phyloP scores from a whole-genome alignment of 2,888 invertebrate species.

The Dasypogon diadema region DNA sequence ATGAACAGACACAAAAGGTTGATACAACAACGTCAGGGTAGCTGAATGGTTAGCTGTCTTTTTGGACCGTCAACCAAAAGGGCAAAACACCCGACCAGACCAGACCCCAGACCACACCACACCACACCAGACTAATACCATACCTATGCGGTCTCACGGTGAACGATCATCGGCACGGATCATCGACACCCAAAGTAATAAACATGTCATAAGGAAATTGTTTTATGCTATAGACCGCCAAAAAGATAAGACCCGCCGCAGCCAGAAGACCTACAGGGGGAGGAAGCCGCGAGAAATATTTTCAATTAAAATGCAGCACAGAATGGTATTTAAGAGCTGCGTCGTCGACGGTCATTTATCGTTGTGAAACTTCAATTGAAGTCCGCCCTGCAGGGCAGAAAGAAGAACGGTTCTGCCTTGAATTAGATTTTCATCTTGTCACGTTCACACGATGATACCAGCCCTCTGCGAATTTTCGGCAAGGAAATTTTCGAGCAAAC shows the following conservation, averaged over 20 bases:
- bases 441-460: not conserved
- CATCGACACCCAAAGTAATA: constrained; percentile 34
- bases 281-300: constrained; percentile 33
- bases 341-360: constrained; percentile 39
- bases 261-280: not conserved
- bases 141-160: constrained; percentile 2
- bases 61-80: not conserved
- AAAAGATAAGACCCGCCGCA: constrained; percentile 39
- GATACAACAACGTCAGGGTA: not conserved
- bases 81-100: too few relatives aligned
- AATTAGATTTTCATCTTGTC: constrained; percentile 43
- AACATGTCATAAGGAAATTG: constrained; percentile 46
- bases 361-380: constrained; percentile 35
- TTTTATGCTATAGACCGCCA: constrained; percentile 42
- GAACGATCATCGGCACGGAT: constrained; percentile 24
- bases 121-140: too few relatives aligned
- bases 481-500: not conserved
- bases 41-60: not conserved
- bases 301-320: constrained; percentile 44
- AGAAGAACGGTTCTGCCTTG: not conserved
- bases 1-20: not conserved
- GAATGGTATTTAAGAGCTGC: constrained; percentile 1
- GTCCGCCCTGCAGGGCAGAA: not conserved
- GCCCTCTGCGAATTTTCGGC: constrained; percentile 18
- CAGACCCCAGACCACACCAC: too few relatives aligned